These are phyloP conservation scores for Dromiciops gliroides DNA, from an alignment of 2,113 vertebrate genomes.

Conservation along the genomic window DNA sequence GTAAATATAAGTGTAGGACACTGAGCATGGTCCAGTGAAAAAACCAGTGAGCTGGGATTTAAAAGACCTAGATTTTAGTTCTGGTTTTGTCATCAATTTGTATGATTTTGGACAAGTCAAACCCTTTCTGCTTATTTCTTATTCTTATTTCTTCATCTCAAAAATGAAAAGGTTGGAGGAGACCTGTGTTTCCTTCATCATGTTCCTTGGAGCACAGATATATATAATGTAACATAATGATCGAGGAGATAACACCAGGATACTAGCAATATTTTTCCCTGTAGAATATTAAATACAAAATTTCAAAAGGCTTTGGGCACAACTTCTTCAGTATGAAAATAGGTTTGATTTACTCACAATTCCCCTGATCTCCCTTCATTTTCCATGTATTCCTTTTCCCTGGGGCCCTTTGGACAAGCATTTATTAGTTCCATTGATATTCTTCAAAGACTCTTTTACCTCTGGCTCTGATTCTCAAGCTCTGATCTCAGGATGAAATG, in stretches of 20 bases:
- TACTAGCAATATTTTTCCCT: neutral
- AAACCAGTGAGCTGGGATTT: neutral
- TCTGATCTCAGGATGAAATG: neutral
- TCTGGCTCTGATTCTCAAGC: neutral
- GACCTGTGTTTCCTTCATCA: no score
- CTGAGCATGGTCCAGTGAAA: neutral
- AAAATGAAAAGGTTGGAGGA: neutral
- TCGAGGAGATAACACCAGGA: neutral
- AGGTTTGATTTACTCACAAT: neutral
- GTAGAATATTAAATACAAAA: neutral
- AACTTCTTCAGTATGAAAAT: neutral
- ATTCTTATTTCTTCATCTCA: neutral
- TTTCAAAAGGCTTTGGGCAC: neutral
- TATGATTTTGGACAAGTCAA: neutral
- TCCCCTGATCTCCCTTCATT: neutral
- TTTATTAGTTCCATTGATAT: neutral
- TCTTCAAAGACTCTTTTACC: neutral
- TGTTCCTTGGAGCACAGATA: neutral
- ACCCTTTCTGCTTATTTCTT: neutral
- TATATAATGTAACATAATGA: neutral
- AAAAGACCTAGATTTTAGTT: neutral
- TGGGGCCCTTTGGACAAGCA: neutral
- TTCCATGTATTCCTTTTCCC: neutral
- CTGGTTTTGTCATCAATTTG: neutral
- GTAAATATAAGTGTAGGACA: neutral